Conservation (phyloP, 2,888 invertebrate genomes). For the Diarsia rubi region DNA sequence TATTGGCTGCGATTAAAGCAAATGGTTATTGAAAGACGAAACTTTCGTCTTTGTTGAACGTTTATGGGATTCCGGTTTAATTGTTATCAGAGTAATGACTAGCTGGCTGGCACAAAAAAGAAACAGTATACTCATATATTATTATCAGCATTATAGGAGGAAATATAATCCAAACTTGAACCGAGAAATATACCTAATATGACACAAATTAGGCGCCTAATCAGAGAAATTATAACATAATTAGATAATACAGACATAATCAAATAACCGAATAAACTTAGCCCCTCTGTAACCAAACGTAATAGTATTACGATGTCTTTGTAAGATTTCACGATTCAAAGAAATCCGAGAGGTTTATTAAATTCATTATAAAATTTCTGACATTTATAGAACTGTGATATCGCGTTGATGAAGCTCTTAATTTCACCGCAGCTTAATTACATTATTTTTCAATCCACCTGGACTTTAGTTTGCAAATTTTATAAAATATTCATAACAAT, state of each 20-base stretch:
- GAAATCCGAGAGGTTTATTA: conserved; percentile 44
- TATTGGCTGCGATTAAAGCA: conserved; percentile 44
- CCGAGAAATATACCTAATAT: neutral
- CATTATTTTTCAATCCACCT: conserved; percentile 8
- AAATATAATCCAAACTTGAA: conserved; percentile 10
- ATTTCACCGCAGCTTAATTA: conserved; percentile 10
- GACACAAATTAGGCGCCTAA: neutral
- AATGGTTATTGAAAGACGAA: conserved; percentile 36
- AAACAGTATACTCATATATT: no score
- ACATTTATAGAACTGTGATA: conserved; percentile 27
- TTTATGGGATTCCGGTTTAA: conserved; percentile 12
- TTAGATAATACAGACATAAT: conserved; percentile 28
- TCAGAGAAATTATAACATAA: conserved; percentile 5
- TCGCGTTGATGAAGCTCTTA: conserved; percentile 5
- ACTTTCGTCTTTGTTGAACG: conserved; percentile 23
- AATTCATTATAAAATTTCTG: conserved; percentile 41
- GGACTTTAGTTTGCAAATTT: neutral
- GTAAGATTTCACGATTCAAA: conserved; percentile 40
- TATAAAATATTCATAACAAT: neutral
- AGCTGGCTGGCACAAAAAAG: no score
- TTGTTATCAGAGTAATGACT: neutral
- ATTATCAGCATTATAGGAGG: neutral
- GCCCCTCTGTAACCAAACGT: conserved; percentile 33
- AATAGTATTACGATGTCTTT: conserved; percentile 54
- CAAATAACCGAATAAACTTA: conserved; percentile 44